phyloP scores from a whole-genome alignment of 1,140 invertebrate species.

The Agrilus planipennis region DNA sequence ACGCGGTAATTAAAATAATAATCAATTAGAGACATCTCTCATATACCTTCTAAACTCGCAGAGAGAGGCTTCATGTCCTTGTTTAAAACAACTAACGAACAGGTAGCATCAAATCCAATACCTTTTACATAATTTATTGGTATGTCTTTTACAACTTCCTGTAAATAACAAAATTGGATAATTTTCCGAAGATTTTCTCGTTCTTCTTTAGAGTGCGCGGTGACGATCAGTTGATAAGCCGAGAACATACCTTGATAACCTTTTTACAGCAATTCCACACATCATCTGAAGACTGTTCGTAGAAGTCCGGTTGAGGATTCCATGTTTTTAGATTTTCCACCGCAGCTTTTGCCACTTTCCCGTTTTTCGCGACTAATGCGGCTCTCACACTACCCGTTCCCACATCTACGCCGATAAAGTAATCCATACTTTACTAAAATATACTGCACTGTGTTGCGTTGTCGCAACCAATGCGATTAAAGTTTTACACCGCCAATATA shows the following conservation, averaged over 20 bases:
- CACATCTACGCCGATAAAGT: constrained; percentile 87
- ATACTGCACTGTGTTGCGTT: no score
- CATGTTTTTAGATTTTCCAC: constrained; percentile 60
- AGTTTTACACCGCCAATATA: background rate
- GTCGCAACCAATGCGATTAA: background rate
- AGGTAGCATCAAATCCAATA: constrained; percentile 93
- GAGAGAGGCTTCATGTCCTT: constrained; percentile 56
- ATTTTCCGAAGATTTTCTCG: no score
- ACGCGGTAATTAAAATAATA: no score
- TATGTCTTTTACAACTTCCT: constrained; percentile 49
- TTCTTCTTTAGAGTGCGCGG: no score
- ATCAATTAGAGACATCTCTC: no score
- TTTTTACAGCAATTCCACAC: constrained; percentile 66
- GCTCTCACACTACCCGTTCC: constrained; percentile 82
- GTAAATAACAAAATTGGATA: constrained; percentile 23
- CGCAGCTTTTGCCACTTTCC: constrained; percentile 51
- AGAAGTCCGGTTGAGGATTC: constrained; percentile 64
- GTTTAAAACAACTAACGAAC: constrained; percentile 78
- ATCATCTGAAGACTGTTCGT: constrained; percentile 86
- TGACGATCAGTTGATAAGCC: no score
- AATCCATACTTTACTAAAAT: no score
- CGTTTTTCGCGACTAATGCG: constrained; percentile 56
- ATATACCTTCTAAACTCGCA: constrained; percentile 57
- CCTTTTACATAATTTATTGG: constrained; percentile 53
- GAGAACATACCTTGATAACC: constrained; percentile 31